Conservation (phyloP, 1,140 invertebrate genomes). For the Brachionus calyciflorus region DNA sequence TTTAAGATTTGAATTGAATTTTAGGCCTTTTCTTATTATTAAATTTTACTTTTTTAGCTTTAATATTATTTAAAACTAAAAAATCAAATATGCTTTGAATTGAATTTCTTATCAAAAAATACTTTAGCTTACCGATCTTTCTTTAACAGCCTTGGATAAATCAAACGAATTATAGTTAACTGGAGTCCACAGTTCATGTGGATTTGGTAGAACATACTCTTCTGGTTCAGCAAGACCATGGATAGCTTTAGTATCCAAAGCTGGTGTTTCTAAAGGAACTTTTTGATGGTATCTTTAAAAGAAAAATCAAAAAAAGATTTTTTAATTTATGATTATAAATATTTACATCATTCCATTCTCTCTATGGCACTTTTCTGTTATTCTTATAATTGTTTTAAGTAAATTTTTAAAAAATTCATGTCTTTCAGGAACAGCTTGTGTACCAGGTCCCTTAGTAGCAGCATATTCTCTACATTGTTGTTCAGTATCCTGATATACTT, state of each 20-base stretch:
- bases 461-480: conserved; percentile 67
- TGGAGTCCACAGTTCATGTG: conserved; percentile 66
- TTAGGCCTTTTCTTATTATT: too few relatives aligned
- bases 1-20: too few relatives aligned
- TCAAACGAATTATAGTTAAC: conserved; percentile 66
- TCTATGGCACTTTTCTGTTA: conserved; percentile 70
- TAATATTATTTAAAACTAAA: too few relatives aligned
- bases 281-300: conserved; percentile 69
- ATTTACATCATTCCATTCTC: conserved; percentile 73
- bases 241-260: conserved; percentile 68
- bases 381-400: conserved; percentile 66
- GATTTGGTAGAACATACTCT: conserved; percentile 64
- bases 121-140: conserved; percentile 53
- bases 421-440: conserved; percentile 66
- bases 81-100: too few relatives aligned
- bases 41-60: neutral
- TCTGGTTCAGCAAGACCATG: conserved; percentile 70
- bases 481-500: conserved; percentile 65
- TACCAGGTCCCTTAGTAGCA: conserved; percentile 65
- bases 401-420: conserved; percentile 69
- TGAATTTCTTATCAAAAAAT: conserved; percentile 49
- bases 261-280: conserved; percentile 66
- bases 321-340: neutral
- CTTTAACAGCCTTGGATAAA: conserved; percentile 52
- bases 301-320: conserved; percentile 19